Evolutionary conservation across 2,113 vertebrate genomes (phyloP), one percentile per base, ranked within the genome.

Genomic region (Cebidichthys violaceus): DNA sequence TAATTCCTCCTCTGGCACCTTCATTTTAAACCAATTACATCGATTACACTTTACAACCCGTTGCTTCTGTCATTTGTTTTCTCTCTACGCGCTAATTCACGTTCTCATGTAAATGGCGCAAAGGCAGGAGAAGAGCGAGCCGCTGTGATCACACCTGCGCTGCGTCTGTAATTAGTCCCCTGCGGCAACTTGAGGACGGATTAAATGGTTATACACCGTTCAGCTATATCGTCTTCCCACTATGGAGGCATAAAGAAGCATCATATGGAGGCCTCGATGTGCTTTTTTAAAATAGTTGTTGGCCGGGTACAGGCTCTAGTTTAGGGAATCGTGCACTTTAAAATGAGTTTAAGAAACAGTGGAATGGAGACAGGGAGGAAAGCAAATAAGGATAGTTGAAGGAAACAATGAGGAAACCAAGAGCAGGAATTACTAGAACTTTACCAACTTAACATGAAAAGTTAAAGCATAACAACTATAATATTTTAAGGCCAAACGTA

Each of bases 1-100:
- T 10, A 95, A 71, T 78, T 97, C 97, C 0, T 94, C 81, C 13
- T 89, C 87, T 0, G 96, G 95, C 0, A 92, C 92, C 50, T 92
- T 91, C 94, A 95, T 95, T 4, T 52, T 62, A n/a, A 33, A n/a
- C 27, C 1, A 35, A 0, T 8, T 1, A 4, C 41, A 13, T 33
- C 0, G 31, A 37, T 18, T 9, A 0, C 6, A 18, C 24, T 4
- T n/a, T 15, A 11, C 4, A 11, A 0, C 7, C 1, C 2, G 24
- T 10, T 31, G 13, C 14, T 14, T 45, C 45, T 6, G 8, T 43
- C 33, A 2, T 35, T n/a, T 33, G 18, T 2, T 13, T 8, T 5
- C 11, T 1, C 9, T 2, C 18, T 4, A 5, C 18, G 33, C 2
- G 6, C 14, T 2, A 20, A 50, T 2, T 6, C 13, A 7, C 55